Percentiles rank a stretch among this genome's conserved stretches.
Evolutionary conservation across 2,797 vertebrate species (phyloP).

Genomic region (Chlorospingus semifuscus): DNA sequence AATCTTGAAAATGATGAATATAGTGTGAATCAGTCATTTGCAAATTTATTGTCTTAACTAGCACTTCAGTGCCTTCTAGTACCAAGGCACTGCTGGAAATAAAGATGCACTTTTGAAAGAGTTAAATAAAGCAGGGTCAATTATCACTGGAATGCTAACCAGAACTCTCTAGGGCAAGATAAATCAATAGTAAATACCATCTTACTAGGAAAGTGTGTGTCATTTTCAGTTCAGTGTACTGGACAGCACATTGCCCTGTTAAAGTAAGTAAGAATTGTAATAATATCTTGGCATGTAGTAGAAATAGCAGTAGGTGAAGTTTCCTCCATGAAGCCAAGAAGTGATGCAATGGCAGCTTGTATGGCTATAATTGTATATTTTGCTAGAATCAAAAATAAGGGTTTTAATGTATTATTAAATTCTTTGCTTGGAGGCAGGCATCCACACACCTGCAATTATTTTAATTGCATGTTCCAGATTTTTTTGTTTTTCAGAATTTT

Average conservation of each 20-base stretch:
- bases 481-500: conserved; percentile 73
- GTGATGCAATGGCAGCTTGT: conserved; percentile 75
- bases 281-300: conserved; percentile 38
- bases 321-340: conserved; percentile 48
- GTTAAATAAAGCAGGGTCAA: conserved; percentile 26
- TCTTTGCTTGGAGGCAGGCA: conserved; percentile 79
- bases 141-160: conserved; percentile 56
- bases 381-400: conserved; percentile 85
- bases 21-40: background rate
- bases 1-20: background rate
- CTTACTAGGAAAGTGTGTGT: background rate
- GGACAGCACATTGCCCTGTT: conserved; percentile 49
- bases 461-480: conserved; percentile 88
- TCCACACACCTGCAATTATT: conserved; percentile 83
- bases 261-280: conserved; percentile 69
- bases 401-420: conserved; percentile 89
- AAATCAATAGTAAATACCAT: conserved; percentile 60
- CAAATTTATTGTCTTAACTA: background rate
- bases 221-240: conserved; percentile 37
- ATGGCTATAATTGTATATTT: conserved; percentile 86
- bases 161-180: conserved; percentile 46
- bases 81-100: background rate
- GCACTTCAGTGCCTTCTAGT: background rate
- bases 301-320: conserved; percentile 64
- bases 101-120: background rate